Conservation (phyloP, 2,113 vertebrate species). For the Columba janthina region DNA sequence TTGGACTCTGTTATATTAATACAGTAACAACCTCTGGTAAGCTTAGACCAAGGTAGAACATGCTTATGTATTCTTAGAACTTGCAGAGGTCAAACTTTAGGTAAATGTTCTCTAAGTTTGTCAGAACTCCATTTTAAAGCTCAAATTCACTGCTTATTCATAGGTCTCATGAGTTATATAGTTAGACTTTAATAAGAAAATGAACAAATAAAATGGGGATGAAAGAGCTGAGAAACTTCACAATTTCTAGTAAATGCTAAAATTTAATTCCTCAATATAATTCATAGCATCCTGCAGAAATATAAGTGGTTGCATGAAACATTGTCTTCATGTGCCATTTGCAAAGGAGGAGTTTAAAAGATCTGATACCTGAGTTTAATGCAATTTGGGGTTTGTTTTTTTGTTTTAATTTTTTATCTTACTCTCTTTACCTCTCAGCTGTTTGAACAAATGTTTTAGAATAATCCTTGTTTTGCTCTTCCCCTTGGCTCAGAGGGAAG, state of each 20-base stretch:
- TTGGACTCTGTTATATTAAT: neutral
- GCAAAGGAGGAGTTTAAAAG: neutral
- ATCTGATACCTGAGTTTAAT: neutral
- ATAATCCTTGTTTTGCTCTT: neutral
- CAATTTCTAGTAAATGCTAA: neutral
- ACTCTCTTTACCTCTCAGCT: neutral
- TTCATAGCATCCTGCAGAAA: neutral
- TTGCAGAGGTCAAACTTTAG: neutral
- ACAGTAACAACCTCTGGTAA: neutral
- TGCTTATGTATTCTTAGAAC: neutral
- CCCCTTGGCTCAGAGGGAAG: neutral
- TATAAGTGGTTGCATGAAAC: neutral
- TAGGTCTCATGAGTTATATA: neutral
- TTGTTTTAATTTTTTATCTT: neutral
- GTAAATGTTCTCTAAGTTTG: neutral
- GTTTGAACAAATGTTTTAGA: neutral
- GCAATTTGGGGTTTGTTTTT: accelerated
- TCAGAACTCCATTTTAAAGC: neutral
- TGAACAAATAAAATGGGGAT: neutral
- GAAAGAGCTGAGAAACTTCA: neutral
- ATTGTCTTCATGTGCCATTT: neutral
- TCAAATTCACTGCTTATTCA: neutral
- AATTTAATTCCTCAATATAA: neutral
- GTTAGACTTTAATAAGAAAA: neutral
- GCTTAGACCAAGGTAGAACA: neutral